Evolutionary conservation across 2,113 vertebrate species (phyloP), one percentile per base, ranked within the genome.

Genomic region (Rhegmatorhina hoffmannsi): DNA sequence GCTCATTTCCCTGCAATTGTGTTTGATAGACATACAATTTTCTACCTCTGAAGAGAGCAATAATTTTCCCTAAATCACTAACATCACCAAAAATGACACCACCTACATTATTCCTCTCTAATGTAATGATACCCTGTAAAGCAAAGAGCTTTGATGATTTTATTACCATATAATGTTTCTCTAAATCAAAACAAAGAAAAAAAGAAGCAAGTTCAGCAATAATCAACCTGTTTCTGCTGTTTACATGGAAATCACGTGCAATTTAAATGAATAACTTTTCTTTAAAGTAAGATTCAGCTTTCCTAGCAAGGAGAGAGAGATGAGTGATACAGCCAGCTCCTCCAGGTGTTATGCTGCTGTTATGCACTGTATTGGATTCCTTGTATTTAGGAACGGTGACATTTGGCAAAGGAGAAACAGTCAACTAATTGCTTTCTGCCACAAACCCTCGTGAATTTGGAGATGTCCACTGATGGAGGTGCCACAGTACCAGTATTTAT

Each of bases 51-150:
- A 90, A 84, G 85, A 93, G 82, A 95, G 72, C 53, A 84, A 59
- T 92, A 74, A 96, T 94, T 95, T 96, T 97, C 82, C 44, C 17
- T 92, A 76, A 96, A 68, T 92, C 72, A 87, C 68, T 93, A 90
- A 60, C 75, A 96, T 93, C 94, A 90, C 80, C 33, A 90, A 88
- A 91, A 96, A 79, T 89, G 74, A 86, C 75, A 90, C 88, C 82
- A 91, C 72, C 82, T 92, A 95, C 85, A 74, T 86, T 60, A 81
- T 88, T 93, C 53, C 28, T 80, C 87, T 94, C 64, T 96, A 96
- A 93, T 91, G 46, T 92, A 91, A 83, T 95, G 92, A 91, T 52
- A 90, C 25, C 7, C 67, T 55, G 72, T 90, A 91, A 94, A 88
- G 76, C 64, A 90, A 80, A 97, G 73, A 93, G 59, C 64, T 93